Conservation (phyloP, 1,140 invertebrate species). For the Mactra quadrangularis region DNA sequence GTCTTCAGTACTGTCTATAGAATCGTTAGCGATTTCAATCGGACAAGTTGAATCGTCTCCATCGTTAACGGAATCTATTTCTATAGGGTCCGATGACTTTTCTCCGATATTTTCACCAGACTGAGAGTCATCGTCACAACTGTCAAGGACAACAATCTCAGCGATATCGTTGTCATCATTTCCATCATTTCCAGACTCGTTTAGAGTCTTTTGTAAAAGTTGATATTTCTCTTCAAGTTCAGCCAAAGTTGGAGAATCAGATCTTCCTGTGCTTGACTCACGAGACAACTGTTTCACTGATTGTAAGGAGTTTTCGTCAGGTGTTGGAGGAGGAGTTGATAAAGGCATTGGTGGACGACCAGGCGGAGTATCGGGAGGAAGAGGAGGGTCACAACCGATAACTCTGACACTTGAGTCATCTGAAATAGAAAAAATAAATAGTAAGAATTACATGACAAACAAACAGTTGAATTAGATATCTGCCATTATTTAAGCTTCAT, state of each 20-base stretch:
- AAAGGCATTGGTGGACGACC: constrained; percentile 65
- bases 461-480: too few species aligned
- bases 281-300: constrained; percentile 26
- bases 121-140: constrained; percentile 59
- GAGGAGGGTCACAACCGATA: constrained; percentile 59
- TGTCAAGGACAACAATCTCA: constrained; percentile 63
- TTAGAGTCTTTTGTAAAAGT: constrained; percentile 68
- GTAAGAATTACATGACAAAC: too few species aligned
- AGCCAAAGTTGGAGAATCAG: constrained; percentile 71
- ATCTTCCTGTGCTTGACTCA: constrained; percentile 28
- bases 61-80: constrained; percentile 41
- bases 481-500: background rate
- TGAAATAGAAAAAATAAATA: constrained; percentile 1
- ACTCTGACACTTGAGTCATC: background rate
- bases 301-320: constrained; percentile 41
- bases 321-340: constrained; percentile 67
- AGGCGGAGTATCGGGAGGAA: constrained; percentile 70
- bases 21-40: constrained; percentile 34
- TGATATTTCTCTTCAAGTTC: constrained; percentile 72
- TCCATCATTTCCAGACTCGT: too few species aligned
- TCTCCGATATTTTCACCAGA: constrained; percentile 64
- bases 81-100: constrained; percentile 19
- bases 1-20: constrained; percentile 44
- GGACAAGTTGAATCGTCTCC: constrained; percentile 16
- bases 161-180: constrained; percentile 60